A percentile compares a stretch with the other conserved stretches of the same genome.
Conservation (phyloP, 2,888 invertebrate species). For the Oegoconia quadripuncta region DNA sequence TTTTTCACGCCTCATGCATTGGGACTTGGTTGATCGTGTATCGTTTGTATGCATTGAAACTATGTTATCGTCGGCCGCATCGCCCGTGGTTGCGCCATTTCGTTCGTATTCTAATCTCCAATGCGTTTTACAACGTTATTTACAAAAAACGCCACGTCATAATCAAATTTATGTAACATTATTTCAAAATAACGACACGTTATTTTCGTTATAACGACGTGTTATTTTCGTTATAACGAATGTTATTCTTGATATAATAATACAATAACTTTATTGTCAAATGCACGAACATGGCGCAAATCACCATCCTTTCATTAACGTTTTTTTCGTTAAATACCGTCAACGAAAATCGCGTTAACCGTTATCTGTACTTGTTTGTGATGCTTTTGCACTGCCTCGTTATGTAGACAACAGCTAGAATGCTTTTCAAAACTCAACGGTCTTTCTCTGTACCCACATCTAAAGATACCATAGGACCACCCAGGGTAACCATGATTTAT, state of each 20-base stretch:
- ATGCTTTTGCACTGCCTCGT: conserved; percentile 42
- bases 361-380: conserved; percentile 14
- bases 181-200: too few species aligned
- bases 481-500: conserved; percentile 50
- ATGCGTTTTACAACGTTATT: too few species aligned
- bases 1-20: conserved; percentile 59
- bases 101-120: conserved; percentile 33
- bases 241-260: too few species aligned
- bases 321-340: conserved; percentile 8
- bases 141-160: too few species aligned
- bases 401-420: conserved; percentile 79
- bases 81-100: conserved; percentile 29
- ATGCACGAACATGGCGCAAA: background rate
- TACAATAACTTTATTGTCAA: background rate
- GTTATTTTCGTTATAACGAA: too few species aligned
- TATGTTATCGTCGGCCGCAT: conserved; percentile 31
- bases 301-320: background rate
- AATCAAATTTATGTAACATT: too few species aligned
- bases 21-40: conserved; percentile 56
- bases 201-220: too few species aligned
- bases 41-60: conserved; percentile 60
- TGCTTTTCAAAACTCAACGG: conserved; percentile 94
- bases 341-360: conserved; percentile 25
- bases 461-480: conserved; percentile 82
- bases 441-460: conserved; percentile 96